Evolutionary conservation across 1,140 invertebrate genomes (phyloP).

Genomic region (Littorina saxatilis): DNA sequence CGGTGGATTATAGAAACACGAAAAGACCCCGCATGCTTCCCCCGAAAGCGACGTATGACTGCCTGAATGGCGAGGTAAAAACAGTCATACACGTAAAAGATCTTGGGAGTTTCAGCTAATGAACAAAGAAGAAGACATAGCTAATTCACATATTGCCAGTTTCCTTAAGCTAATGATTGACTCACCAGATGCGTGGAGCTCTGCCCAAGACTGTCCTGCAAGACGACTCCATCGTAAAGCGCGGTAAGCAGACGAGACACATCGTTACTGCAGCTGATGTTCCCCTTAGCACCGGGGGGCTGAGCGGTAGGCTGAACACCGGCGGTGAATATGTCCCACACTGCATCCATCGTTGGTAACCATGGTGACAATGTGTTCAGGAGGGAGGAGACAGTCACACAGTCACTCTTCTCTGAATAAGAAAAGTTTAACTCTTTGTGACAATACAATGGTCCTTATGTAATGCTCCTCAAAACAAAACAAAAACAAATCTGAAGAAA

Average conservation of each 20-base stretch:
- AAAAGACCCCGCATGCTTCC: too few species aligned
- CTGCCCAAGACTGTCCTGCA: constrained; percentile 48
- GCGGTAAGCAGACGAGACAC: constrained; percentile 59
- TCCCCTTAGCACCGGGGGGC: constrained; percentile 17
- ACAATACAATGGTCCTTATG: too few species aligned
- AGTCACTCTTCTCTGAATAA: constrained; percentile 27
- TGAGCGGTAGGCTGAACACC: constrained; percentile 50
- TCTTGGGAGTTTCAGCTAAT: too few species aligned
- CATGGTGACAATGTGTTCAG: constrained; percentile 47
- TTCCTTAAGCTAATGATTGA: neutral
- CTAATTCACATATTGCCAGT: too few species aligned
- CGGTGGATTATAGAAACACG: too few species aligned
- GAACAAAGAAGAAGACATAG: too few species aligned
- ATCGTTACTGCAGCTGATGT: constrained; percentile 29
- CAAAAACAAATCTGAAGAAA: neutral
- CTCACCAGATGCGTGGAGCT: constrained; percentile 45
- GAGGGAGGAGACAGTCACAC: constrained; percentile 51
- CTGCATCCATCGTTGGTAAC: constrained; percentile 52
- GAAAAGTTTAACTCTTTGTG: too few species aligned
- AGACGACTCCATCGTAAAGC: constrained; percentile 54
- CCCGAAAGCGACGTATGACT: too few species aligned
- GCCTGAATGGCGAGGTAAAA: too few species aligned
- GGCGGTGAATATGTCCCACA: constrained; percentile 55
- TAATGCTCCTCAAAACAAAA: too few species aligned
- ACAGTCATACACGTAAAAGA: too few species aligned